These are phyloP conservation scores for Trichacis sp. DNA, from an alignment of 2,888 invertebrate species.

Conservation along the genomic window DNA sequence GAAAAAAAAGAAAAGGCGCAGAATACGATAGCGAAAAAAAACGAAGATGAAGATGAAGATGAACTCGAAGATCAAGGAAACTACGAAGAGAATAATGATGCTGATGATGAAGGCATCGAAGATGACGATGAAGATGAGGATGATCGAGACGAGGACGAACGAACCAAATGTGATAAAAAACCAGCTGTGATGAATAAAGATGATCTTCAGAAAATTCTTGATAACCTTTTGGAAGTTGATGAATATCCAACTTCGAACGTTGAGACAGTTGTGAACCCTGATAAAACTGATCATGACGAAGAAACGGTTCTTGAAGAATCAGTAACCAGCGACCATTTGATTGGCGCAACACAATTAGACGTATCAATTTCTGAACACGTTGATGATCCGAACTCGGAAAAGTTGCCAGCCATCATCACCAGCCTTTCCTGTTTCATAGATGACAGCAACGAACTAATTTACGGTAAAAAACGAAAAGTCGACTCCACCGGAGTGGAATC, in stretches of 20 bases:
- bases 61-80: slow-evolving; percentile 43
- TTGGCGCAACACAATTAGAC: neutral
- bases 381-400: slow-evolving; percentile 20
- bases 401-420: slow-evolving; percentile 30
- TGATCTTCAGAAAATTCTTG: slow-evolving; percentile 58
- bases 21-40: slow-evolving; percentile 38
- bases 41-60: slow-evolving; percentile 29
- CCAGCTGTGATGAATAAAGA: slow-evolving; percentile 50
- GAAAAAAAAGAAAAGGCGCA: slow-evolving; percentile 40
- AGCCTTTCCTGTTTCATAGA: slow-evolving; percentile 34
- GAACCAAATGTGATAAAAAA: slow-evolving; percentile 39
- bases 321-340: slow-evolving; percentile 1
- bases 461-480: slow-evolving; percentile 10
- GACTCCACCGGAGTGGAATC: neutral
- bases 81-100: slow-evolving; percentile 46
- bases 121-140: slow-evolving; percentile 34
- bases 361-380: slow-evolving; percentile 7
- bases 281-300: slow-evolving; percentile 12
- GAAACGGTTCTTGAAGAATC: slow-evolving; percentile 10
- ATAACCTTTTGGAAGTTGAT: slow-evolving; percentile 58
- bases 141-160: slow-evolving; percentile 37
- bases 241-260: slow-evolving; percentile 31
- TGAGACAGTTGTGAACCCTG: slow-evolving; percentile 16
- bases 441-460: slow-evolving; percentile 20
- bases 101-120: slow-evolving; percentile 35